Evolutionary conservation across 2,888 invertebrate species (phyloP).

Genomic region (Melanotus villosus): DNA sequence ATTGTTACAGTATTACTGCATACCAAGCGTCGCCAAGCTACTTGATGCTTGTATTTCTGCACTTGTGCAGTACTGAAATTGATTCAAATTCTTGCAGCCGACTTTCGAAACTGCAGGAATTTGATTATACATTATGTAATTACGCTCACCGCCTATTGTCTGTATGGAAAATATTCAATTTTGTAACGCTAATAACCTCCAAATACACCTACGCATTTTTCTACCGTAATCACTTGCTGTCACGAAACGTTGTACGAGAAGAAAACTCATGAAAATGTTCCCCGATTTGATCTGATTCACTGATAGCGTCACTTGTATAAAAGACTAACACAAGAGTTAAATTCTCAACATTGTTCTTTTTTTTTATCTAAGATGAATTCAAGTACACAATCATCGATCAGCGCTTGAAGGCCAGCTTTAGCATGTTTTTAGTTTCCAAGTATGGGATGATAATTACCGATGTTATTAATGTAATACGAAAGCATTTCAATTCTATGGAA

Average conservation of each 20-base stretch:
- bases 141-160: not conserved
- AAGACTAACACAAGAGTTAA: not conserved
- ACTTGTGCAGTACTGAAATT: not conserved
- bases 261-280: not conserved
- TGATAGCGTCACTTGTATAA: not conserved
- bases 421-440: slow-evolving; percentile 5
- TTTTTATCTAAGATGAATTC: slow-evolving; percentile 1
- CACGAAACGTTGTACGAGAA: not conserved
- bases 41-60: not conserved
- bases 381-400: not conserved
- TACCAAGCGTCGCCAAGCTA: not conserved
- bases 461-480: not conserved
- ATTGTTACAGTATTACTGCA: slow-evolving; percentile 8
- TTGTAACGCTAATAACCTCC: not conserved
- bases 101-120: not conserved
- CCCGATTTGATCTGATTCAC: not conserved
- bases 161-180: not conserved
- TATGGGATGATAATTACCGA: not conserved
- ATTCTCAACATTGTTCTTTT: not conserved
- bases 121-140: not conserved
- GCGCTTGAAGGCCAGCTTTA: slow-evolving; percentile 1
- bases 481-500: slow-evolving; percentile 1
- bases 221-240: not conserved
- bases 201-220: not conserved
- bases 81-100: too few species aligned